phyloP scores from a whole-genome alignment of 2,797 vertebrate species.

The Eulemur rubriventer region DNA sequence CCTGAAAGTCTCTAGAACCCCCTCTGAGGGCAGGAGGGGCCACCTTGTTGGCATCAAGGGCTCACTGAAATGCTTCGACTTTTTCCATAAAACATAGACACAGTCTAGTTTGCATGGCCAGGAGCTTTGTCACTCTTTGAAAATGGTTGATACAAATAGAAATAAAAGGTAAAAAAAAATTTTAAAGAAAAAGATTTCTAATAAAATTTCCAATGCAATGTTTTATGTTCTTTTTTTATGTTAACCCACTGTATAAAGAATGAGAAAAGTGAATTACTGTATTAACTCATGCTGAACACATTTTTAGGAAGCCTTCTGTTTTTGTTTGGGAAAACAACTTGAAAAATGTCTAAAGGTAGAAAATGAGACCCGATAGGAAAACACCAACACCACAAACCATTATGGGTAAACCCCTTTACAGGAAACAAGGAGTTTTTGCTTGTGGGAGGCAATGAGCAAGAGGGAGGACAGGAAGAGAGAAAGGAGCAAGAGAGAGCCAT shows the following conservation, averaged over 20 bases:
- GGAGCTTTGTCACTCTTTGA: neutral
- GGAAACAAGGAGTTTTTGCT: neutral
- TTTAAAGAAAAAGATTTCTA: neutral
- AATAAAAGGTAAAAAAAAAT: conserved; percentile 1
- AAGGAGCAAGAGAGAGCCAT: neutral
- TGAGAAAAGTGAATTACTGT: neutral
- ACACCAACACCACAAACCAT: neutral
- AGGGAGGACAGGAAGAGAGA: neutral
- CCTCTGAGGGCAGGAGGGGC: neutral
- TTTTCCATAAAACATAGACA: neutral
- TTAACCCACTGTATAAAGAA: conserved; percentile 13
- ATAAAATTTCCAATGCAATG: neutral
- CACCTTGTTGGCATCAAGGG: rapidly evolving
- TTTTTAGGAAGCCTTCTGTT: neutral
- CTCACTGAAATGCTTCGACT: neutral
- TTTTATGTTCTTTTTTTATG: neutral
- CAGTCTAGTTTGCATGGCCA: neutral
- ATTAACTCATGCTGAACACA: neutral
- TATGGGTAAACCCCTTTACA: neutral
- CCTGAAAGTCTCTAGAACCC: neutral
- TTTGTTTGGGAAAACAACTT: neutral
- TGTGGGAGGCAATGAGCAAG: neutral
- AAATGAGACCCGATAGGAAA: neutral
- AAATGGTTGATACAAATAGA: neutral
- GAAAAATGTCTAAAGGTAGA: conserved; percentile 2